Evolutionary conservation across 2,113 vertebrate species (phyloP).

Genomic region (Paramisgurnus dabryanus): DNA sequence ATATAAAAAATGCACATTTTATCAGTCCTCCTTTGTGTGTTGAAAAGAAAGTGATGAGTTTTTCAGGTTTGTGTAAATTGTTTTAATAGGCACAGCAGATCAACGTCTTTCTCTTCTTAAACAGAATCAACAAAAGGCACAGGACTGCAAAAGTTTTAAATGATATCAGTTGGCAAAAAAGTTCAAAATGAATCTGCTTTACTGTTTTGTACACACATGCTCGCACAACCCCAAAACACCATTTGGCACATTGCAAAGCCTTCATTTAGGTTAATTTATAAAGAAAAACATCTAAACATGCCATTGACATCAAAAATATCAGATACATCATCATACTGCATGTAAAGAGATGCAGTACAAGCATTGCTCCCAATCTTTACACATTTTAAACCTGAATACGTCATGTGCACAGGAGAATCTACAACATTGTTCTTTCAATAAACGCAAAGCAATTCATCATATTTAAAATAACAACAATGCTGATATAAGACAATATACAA

Average conservation of each 20-base stretch:
- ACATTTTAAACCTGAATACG: conserved; percentile 27
- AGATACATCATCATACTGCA: not conserved
- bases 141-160: conserved; percentile 3
- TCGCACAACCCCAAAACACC: not conserved
- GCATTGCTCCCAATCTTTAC: not conserved
- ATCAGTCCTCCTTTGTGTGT: not conserved
- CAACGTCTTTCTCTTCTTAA: conserved; percentile 21
- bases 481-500: not conserved
- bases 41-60: not conserved
- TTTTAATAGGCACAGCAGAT: conserved; percentile 25
- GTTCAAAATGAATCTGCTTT: not conserved
- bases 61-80: not conserved
- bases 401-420: conserved; percentile 20
- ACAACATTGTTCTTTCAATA: conserved; percentile 10
- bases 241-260: conserved; percentile 9
- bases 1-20: too few relatives aligned
- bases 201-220: not conserved
- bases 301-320: not conserved
- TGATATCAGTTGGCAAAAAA: conserved; percentile 17
- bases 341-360: too few relatives aligned
- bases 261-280: not conserved
- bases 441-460: not conserved
- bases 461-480: not conserved
- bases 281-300: conserved; percentile 1
- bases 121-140: conserved; percentile 25